Evolutionary conservation across 2,797 vertebrate species (phyloP), one percentile per base, ranked within the genome.

Genomic region (Falco berigora): DNA sequence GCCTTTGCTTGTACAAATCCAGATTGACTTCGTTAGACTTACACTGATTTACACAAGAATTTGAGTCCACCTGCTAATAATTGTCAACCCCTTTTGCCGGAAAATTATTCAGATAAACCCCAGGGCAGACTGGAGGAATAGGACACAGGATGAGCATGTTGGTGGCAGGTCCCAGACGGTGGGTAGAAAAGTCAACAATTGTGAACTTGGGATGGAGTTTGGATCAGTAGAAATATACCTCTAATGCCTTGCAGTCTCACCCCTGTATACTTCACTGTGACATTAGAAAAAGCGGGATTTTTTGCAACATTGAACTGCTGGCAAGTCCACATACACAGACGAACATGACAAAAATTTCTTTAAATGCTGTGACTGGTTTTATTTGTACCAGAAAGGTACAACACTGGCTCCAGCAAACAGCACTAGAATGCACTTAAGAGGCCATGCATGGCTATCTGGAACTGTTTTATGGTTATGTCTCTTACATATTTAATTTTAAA

Each of bases 11-110:
- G 0, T 58, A 14, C 14, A 61, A 61, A 25, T 34, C 10, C 63
- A 90, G 32, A 40, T 4, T 28, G 18, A 27, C 8, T 55, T 96
- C 5, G 23, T 13, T 66, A 24, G 12, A 42, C 16, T 49, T 86
- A 32, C 14, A 23, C 19, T 40, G 46, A 69, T 66, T 84, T 59
- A 14, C 3, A 62, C 3, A 38, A 50, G 4, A 76, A 59, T n/a
- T 62, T 68, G 9, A 7, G 18, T 84, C 28, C 20, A 50, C 14
- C 22, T 79, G 27, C 6, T 46, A 17, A 8, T 38, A n/a, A 22
- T 1, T 75, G 10, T 34, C 1, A 1, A n/a, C 5, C 32, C 0
- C 5, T 88, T 85, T 88, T 34, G 9, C 5, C 50, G 14, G 30
- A 78, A 95, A 93, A 58, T 58, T 23, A 46, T 28, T 6, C 14